Percentiles rank a stretch among this genome's conserved stretches.
Conservation (phyloP, 2,888 invertebrate species). For the Petrolisthes cinctipes region DNA sequence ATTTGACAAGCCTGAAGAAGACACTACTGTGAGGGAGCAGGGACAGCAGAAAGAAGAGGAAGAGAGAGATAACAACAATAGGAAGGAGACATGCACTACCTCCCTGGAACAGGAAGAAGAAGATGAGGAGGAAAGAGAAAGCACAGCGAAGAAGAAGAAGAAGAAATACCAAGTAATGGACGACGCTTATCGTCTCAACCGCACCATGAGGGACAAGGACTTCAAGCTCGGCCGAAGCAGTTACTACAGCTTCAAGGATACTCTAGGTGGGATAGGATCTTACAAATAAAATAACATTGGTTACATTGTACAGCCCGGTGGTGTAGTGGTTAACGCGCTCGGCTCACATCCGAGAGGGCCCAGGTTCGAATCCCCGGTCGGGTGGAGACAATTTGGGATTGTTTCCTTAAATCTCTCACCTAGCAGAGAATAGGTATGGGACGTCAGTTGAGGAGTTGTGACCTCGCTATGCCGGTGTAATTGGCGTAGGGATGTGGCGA, state of each 20-base stretch:
- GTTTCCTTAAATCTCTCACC: too few relatives aligned
- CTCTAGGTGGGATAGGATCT: conserved; percentile 43
- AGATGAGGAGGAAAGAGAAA: conserved; percentile 6
- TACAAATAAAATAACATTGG: not conserved
- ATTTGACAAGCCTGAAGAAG: too few relatives aligned
- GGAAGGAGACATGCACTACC: not conserved
- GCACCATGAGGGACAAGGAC: conserved; percentile 57
- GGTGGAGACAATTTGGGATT: too few relatives aligned
- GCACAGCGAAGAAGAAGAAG: conserved; percentile 22
- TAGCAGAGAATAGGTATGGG: too few relatives aligned
- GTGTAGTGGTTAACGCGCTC: too few relatives aligned
- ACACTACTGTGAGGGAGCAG: too few relatives aligned
- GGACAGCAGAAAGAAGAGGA: not conserved
- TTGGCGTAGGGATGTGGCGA: too few relatives aligned
- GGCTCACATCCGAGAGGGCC: too few relatives aligned
- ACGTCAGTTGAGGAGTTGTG: too few relatives aligned
- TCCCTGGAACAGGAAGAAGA: not conserved
- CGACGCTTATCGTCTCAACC: conserved; percentile 48
- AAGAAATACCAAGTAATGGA: conserved; percentile 48
- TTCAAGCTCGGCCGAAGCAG: conserved; percentile 54
- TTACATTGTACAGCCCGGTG: too few relatives aligned
- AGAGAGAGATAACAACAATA: not conserved
- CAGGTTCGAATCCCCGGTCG: too few relatives aligned
- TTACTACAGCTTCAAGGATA: conserved; percentile 59
- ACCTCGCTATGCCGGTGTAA: too few relatives aligned